Evolutionary conservation across 2,888 invertebrate genomes (phyloP).

Genomic region (Pristionchus exspectatus): DNA sequence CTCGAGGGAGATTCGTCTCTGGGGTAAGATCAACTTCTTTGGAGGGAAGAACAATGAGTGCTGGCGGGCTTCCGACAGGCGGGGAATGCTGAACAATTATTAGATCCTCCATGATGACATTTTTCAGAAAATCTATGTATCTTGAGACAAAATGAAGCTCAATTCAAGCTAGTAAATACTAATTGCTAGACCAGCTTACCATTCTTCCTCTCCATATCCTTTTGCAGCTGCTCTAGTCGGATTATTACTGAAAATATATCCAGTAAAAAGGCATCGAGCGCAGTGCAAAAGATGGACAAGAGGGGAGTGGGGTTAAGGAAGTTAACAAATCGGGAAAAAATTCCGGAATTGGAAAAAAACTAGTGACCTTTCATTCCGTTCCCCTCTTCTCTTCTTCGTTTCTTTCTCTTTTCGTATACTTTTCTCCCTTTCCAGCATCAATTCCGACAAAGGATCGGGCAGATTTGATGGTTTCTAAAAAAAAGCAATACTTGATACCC

Average conservation of each 20-base stretch:
- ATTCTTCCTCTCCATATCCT: too few species aligned
- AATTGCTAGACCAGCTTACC: too few species aligned
- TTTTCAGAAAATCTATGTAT: too few species aligned
- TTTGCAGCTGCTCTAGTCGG: too few species aligned
- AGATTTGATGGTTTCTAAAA: background rate
- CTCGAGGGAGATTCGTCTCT: background rate
- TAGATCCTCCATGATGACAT: background rate
- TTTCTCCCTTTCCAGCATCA: conserved; percentile 22
- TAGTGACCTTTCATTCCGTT: background rate
- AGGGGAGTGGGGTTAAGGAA: too few species aligned
- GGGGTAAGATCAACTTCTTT: background rate
- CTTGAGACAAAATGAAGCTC: too few species aligned
- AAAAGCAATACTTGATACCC: background rate
- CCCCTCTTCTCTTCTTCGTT: background rate
- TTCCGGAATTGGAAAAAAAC: too few species aligned
- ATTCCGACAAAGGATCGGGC: conserved; percentile 15
- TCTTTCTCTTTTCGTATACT: background rate
- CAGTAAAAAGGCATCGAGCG: too few species aligned
- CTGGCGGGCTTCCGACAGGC: background rate
- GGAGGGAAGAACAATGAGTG: background rate
- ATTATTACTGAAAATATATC: background rate
- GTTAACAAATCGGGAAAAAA: too few species aligned
- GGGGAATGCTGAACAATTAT: background rate
- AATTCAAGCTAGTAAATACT: too few species aligned
- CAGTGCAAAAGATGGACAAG: too few species aligned